phyloP scores from a whole-genome alignment of 2,888 invertebrate genomes.

The Azorinus chamasolen region DNA sequence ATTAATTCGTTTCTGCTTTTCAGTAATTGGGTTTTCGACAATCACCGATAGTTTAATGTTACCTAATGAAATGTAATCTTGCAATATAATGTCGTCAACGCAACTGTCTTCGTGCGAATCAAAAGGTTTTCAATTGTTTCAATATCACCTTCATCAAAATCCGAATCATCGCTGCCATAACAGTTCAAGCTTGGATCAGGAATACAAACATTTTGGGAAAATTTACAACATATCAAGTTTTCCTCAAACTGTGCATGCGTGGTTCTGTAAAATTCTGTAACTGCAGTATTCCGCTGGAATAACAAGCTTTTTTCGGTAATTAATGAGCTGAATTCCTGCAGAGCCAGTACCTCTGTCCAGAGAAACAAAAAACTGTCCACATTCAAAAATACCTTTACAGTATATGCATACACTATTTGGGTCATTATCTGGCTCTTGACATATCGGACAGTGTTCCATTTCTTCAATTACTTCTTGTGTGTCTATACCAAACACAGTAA shows the following conservation, averaged over 20 bases:
- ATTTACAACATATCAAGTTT: conserved; percentile 9
- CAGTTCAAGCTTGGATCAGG: neutral
- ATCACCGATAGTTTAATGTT: neutral
- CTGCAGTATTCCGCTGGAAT: conserved; percentile 15
- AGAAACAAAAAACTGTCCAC: conserved; percentile 38
- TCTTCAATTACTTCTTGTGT: conserved; percentile 22
- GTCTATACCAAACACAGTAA: conserved; percentile 25
- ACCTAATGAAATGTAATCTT: conserved; percentile 7
- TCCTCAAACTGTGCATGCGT: conserved; percentile 1
- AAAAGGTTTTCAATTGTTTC: conserved; percentile 12
- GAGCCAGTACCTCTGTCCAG: conserved; percentile 24
- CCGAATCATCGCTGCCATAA: conserved; percentile 23
- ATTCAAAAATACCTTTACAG: conserved; percentile 30
- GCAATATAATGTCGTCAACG: conserved; percentile 11
- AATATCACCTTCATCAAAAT: conserved; percentile 29
- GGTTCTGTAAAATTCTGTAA: conserved; percentile 24
- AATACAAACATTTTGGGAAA: neutral
- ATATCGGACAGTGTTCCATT: conserved; percentile 35
- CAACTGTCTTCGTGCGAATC: neutral
- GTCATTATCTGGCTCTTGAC: conserved; percentile 44
- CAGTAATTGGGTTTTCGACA: neutral
- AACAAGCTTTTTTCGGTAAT: conserved; percentile 33
- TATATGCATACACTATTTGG: conserved; percentile 21
- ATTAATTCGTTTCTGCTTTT: conserved; percentile 6
- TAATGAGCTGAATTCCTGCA: conserved; percentile 11